A percentile compares a stretch with the other conserved stretches of the same genome.
phyloP scores from a whole-genome alignment of 2,113 vertebrate species.

The Lates calcarifer region DNA sequence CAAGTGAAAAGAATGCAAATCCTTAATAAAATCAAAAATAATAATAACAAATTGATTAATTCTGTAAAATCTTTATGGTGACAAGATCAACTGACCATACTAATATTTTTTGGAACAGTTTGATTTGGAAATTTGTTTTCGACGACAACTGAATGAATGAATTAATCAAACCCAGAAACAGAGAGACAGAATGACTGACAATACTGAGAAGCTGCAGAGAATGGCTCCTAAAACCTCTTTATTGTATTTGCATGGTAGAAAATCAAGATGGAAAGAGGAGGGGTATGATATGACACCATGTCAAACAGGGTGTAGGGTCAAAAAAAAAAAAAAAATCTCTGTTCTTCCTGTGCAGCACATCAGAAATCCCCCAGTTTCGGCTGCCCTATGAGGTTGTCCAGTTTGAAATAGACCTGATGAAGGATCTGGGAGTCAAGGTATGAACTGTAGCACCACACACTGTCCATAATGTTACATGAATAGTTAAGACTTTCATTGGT shows the following conservation, averaged over 20 bases:
- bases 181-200: neutral
- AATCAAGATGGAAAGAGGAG: neutral
- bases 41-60: neutral
- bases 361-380: conserved; percentile 94
- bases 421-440: conserved; percentile 91
- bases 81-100: neutral
- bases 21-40: neutral
- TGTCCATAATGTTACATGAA: neutral
- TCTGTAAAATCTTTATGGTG: neutral
- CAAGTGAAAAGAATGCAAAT: neutral
- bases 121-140: neutral
- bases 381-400: conserved; percentile 90
- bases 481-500: too few species aligned
- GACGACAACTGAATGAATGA: neutral
- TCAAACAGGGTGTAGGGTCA: neutral
- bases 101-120: neutral
- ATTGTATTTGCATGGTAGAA: neutral
- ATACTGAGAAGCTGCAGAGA: neutral
- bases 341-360: conserved; percentile 75
- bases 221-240: neutral
- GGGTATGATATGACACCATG: neutral
- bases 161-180: neutral
- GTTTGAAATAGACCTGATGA: conserved; percentile 93
- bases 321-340: neutral
- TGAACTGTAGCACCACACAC: neutral